Conservation (phyloP, 1,140 invertebrate genomes). For the Drosophila pectinifera region DNA sequence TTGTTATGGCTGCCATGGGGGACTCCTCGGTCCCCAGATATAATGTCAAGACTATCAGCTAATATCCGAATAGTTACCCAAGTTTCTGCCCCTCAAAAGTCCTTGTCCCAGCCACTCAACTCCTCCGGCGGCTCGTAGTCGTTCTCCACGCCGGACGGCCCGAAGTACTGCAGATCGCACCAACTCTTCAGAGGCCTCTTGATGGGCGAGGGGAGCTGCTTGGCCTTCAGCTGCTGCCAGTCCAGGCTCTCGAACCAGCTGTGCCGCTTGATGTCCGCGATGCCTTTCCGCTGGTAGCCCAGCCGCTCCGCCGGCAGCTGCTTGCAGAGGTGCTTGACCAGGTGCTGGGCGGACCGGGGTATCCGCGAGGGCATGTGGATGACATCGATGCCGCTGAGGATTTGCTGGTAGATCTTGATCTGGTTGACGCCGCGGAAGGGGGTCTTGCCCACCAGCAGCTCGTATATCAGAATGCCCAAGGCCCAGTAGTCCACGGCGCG, state of each 20-base stretch:
- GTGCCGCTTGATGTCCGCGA: constrained; percentile 96
- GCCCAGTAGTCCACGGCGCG: constrained; percentile 98
- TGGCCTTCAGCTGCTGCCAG: constrained; percentile 92
- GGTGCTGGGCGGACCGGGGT: constrained; percentile 90
- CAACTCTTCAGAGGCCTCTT: constrained; percentile 89
- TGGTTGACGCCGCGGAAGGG: constrained; percentile 96
- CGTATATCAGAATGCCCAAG: constrained; percentile 95
- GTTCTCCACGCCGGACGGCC: constrained; percentile 87
- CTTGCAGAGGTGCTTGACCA: constrained; percentile 95
- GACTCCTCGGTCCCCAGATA: not conserved
- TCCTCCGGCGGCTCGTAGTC: constrained; percentile 88
- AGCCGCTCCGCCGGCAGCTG: constrained; percentile 96
- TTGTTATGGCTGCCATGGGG: constrained; percentile 23
- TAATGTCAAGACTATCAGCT: not conserved
- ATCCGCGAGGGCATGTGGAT: constrained; percentile 93
- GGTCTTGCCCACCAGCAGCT: constrained; percentile 96
- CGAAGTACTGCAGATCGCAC: constrained; percentile 89
- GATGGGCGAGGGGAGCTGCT: constrained; percentile 90
- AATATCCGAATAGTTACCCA: constrained; percentile 18
- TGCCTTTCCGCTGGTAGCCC: constrained; percentile 95
- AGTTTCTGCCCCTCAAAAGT: constrained; percentile 85
- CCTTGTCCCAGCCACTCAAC: constrained; percentile 89
- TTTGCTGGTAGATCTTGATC: constrained; percentile 99
- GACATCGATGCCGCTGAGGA: constrained; percentile 94
- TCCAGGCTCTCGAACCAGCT: constrained; percentile 98